Conservation (phyloP, 1,140 invertebrate genomes). For the Drosophila sechellia region DNA sequence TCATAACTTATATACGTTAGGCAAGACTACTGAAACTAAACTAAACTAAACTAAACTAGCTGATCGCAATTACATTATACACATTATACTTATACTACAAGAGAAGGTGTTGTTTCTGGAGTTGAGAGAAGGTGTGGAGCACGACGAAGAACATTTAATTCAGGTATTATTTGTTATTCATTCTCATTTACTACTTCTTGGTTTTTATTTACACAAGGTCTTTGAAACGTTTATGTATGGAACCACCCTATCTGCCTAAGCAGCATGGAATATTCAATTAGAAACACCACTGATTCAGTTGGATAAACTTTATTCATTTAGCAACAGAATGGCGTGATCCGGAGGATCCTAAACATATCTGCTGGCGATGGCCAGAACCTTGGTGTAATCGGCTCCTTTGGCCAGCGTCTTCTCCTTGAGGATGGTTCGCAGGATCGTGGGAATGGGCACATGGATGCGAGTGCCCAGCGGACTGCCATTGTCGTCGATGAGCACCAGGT, state of each 20-base stretch:
- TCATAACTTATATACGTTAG: slow-evolving; percentile 62
- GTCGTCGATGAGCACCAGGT: slow-evolving; percentile 98
- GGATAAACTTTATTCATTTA: slow-evolving; percentile 22
- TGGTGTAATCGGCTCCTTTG: slow-evolving; percentile 97
- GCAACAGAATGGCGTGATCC: slow-evolving; percentile 9
- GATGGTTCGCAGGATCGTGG: slow-evolving; percentile 94
- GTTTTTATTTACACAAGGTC: no score
- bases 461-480: slow-evolving; percentile 96
- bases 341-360: slow-evolving; percentile 91
- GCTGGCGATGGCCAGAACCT: slow-evolving; percentile 96
- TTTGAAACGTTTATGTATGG: no score
- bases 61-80: slow-evolving; percentile 52
- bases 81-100: slow-evolving; percentile 49
- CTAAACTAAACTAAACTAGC: slow-evolving; percentile 51
- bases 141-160: neutral
- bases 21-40: slow-evolving; percentile 58
- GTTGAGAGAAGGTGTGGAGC: no score
- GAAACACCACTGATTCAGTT: neutral
- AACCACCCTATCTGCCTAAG: no score
- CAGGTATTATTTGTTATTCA: no score
- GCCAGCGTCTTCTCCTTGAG: slow-evolving; percentile 92
- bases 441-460: slow-evolving; percentile 97
- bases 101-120: slow-evolving; percentile 5
- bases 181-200: no score
- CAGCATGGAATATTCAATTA: neutral